phyloP scores from a whole-genome alignment of 1,140 invertebrate species.

The Penaeus chinensis region DNA sequence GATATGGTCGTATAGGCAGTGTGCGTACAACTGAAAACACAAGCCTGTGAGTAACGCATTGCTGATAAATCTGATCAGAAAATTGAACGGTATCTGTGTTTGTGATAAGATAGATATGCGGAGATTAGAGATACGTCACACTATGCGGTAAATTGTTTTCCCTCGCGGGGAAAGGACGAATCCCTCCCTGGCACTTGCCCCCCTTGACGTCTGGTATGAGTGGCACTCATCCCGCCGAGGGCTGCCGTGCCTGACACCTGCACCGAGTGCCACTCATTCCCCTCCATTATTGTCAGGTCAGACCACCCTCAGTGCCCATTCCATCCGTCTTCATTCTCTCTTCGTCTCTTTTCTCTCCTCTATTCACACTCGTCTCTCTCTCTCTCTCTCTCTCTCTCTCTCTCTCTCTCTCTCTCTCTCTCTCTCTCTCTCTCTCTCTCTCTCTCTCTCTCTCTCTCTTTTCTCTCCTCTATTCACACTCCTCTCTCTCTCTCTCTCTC shows the following conservation, averaged over 20 bases:
- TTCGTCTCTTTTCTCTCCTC: not conserved
- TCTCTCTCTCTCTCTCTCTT: no score
- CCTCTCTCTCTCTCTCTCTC: no score
- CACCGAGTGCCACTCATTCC: not conserved
- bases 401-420: not conserved
- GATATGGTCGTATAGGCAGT: not conserved
- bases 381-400: constrained; percentile 31
- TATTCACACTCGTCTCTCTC: not conserved
- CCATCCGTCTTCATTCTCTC: constrained; percentile 5
- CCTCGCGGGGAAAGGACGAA: not conserved
- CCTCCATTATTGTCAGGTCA: not conserved
- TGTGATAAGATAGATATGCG: not conserved
- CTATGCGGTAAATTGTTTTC: not conserved
- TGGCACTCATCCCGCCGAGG: not conserved
- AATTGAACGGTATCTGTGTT: no score
- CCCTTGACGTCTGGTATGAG: constrained; percentile 4
- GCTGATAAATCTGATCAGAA: no score
- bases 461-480: no score
- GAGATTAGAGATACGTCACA: not conserved
- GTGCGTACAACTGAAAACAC: no score
- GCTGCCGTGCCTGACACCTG: no score
- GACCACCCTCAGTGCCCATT: not conserved
- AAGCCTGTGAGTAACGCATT: no score
- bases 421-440: no score
- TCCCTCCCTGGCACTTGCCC: not conserved